These are phyloP conservation scores for Labeo rohita DNA, from an alignment of 2,113 vertebrate species.

Conservation along the genomic window DNA sequence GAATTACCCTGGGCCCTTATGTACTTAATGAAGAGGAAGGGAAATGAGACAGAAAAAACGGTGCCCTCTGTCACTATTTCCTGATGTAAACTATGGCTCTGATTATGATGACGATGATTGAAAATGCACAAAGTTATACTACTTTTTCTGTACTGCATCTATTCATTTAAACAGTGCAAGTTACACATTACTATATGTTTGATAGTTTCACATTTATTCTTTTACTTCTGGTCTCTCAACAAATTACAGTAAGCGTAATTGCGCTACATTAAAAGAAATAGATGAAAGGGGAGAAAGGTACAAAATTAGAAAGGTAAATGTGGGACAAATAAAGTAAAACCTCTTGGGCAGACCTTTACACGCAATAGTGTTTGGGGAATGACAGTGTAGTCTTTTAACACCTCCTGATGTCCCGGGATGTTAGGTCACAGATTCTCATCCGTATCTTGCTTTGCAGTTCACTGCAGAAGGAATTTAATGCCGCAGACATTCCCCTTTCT, in stretches of 20 bases:
- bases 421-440: neutral
- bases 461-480: neutral
- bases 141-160: too few relatives aligned
- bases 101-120: neutral
- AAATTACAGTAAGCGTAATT: neutral
- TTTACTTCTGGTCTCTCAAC: neutral
- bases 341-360: too few relatives aligned
- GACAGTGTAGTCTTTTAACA: neutral
- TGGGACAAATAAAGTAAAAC: too few relatives aligned
- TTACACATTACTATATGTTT: too few relatives aligned
- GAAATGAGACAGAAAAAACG: neutral
- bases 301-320: neutral
- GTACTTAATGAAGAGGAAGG: neutral
- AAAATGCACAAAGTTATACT: too few relatives aligned
- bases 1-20: neutral
- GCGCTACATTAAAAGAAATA: neutral
- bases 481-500: too few relatives aligned
- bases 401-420: neutral
- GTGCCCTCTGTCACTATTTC: too few relatives aligned
- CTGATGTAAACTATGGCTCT: too few relatives aligned
- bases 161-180: too few relatives aligned
- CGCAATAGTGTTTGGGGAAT: too few relatives aligned
- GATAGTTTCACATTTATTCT: too few relatives aligned
- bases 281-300: neutral
- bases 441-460: neutral